These are phyloP conservation scores for Odontomachus brunneus DNA, from an alignment of 1,140 invertebrate genomes.

Conservation along the genomic window DNA sequence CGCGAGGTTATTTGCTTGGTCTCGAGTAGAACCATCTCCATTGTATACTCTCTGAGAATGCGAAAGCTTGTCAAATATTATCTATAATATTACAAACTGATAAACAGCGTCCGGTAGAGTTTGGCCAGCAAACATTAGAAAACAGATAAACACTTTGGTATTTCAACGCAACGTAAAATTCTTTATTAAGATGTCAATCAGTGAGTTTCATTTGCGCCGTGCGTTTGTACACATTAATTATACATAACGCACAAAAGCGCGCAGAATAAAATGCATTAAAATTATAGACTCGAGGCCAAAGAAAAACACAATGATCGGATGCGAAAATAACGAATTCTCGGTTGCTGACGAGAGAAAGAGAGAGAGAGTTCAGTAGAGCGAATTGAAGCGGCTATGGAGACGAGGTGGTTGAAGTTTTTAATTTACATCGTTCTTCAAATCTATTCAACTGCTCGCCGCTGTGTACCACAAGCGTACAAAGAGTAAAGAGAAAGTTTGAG, in stretches of 20 bases:
- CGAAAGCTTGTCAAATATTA: not conserved
- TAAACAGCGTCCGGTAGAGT: not conserved
- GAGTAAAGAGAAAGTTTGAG: not conserved
- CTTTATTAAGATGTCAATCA: too few relatives aligned
- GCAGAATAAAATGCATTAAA: not conserved
- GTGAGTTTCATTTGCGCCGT: too few relatives aligned
- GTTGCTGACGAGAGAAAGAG: too few relatives aligned
- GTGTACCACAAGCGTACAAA: not conserved
- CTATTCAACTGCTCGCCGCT: not conserved
- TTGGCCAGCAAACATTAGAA: too few relatives aligned
- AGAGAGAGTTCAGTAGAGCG: too few relatives aligned
- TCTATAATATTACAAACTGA: not conserved
- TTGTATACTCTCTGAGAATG: not conserved
- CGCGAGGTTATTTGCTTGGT: not conserved
- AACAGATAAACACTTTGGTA: too few relatives aligned
- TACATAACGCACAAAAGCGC: too few relatives aligned
- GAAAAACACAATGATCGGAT: not conserved
- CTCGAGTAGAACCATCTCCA: not conserved
- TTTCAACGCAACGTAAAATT: too few relatives aligned
- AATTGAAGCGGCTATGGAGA: not conserved
- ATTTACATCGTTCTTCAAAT: not conserved
- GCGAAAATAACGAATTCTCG: too few relatives aligned
- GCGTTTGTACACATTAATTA: too few relatives aligned
- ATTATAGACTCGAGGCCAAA: not conserved
- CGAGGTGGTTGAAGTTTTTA: not conserved